Conservation (phyloP, 2,888 invertebrate species). For the Amphipoea lucens region DNA sequence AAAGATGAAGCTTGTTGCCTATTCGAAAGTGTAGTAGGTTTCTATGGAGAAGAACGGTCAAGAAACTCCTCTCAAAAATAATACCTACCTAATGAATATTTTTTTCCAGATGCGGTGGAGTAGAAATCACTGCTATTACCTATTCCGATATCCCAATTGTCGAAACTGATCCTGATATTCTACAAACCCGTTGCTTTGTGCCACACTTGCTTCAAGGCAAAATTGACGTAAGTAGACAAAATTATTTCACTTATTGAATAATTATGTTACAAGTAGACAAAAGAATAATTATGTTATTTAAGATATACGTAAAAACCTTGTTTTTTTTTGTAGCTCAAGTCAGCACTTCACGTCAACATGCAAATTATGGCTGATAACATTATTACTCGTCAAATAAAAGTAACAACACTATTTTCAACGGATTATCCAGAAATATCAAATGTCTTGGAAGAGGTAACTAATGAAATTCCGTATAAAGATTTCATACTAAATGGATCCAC, state of each 20-base stretch:
- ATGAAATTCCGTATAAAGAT: slow-evolving; percentile 52
- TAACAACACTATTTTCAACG: slow-evolving; percentile 62
- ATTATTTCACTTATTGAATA: not conserved
- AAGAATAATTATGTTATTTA: not conserved
- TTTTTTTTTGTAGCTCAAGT: slow-evolving; percentile 69
- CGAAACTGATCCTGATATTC: slow-evolving; percentile 41
- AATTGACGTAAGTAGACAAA: slow-evolving; percentile 36
- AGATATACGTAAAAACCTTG: too few species aligned
- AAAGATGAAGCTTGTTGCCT: not conserved
- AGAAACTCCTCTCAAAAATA: not conserved
- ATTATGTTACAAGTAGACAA: too few species aligned
- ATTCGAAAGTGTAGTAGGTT: not conserved
- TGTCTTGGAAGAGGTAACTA: slow-evolving; percentile 53
- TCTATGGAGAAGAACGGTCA: not conserved
- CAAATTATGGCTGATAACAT: slow-evolving; percentile 77
- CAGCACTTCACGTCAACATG: slow-evolving; percentile 71
- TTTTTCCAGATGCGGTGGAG: slow-evolving; percentile 49
- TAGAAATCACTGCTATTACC: slow-evolving; percentile 17
- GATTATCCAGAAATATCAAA: slow-evolving; percentile 53
- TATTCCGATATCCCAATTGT: slow-evolving; percentile 25
- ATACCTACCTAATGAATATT: not conserved
- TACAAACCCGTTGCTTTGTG: slow-evolving; percentile 39
- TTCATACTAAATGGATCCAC: slow-evolving; percentile 25
- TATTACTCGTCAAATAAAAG: slow-evolving; percentile 55
- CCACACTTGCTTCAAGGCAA: slow-evolving; percentile 38